These are phyloP conservation scores for Chironomus tepperi DNA, from an alignment of 1,140 invertebrate species.

Conservation along the genomic window DNA sequence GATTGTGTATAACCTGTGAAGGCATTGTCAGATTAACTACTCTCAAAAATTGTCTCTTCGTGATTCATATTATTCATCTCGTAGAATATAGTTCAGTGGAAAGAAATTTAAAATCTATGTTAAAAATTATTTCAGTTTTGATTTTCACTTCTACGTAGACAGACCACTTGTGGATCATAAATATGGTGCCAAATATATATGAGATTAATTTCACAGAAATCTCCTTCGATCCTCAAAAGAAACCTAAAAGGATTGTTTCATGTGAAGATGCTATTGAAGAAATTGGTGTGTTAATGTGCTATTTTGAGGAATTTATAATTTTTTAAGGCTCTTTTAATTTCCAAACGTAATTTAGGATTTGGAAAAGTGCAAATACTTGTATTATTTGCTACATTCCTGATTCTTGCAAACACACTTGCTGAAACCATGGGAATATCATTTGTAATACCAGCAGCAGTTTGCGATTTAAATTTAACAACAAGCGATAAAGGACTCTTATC, in stretches of 20 bases:
- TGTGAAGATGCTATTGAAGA: background rate
- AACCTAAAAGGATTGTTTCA: background rate
- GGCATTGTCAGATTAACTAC: too few relatives aligned
- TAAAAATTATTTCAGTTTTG: too few relatives aligned
- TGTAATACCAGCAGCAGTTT: constrained; percentile 55
- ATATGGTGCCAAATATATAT: too few relatives aligned
- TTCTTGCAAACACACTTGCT: constrained; percentile 48
- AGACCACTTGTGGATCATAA: too few relatives aligned
- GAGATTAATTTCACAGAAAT: too few relatives aligned
- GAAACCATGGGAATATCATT: constrained; percentile 54
- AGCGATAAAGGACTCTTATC: constrained; percentile 56
- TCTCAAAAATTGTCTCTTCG: too few relatives aligned
- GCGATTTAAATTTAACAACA: constrained; percentile 53
- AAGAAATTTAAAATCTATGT: too few relatives aligned
- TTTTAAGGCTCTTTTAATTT: background rate
- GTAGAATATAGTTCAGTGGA: too few relatives aligned
- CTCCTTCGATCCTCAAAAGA: background rate
- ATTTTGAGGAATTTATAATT: background rate
- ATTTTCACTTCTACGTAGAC: too few relatives aligned
- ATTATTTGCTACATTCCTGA: constrained; percentile 45
- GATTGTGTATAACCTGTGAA: too few relatives aligned
- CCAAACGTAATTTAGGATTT: background rate
- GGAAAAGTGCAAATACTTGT: constrained; percentile 30
- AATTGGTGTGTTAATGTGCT: background rate
- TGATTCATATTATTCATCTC: too few relatives aligned